Evolutionary conservation across 2,888 invertebrate species (phyloP).

Genomic region (Caenorhabditis drosophilae): DNA sequence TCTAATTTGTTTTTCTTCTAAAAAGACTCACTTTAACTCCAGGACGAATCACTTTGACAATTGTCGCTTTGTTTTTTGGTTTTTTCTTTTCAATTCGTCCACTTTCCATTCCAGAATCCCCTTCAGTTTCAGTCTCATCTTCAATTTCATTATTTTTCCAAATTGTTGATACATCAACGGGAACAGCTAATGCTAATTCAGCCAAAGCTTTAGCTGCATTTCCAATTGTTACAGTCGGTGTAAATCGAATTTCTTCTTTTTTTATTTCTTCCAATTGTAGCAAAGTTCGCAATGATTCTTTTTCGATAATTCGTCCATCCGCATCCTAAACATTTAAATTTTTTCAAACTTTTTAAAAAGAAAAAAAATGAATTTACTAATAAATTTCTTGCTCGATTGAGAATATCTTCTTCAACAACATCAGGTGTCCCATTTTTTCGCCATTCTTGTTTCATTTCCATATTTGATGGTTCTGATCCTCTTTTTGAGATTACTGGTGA

Average conservation of each 20-base stretch:
- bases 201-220: constrained; percentile 51
- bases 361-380: constrained; percentile 1
- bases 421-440: constrained; percentile 42
- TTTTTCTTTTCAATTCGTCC: neutral
- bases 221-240: constrained; percentile 46
- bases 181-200: constrained; percentile 47
- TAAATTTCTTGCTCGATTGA: constrained; percentile 24
- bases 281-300: constrained; percentile 36
- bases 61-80: constrained; percentile 18
- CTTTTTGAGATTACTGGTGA: constrained; percentile 21
- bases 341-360: neutral
- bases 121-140: constrained; percentile 8
- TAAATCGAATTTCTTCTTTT: constrained; percentile 33
- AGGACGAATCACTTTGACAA: constrained; percentile 44
- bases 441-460: constrained; percentile 35
- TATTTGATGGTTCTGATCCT: constrained; percentile 38
- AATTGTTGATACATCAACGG: constrained; percentile 37
- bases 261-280: constrained; percentile 38
- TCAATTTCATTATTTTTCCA: constrained; percentile 12
- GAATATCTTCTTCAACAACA: constrained; percentile 40
- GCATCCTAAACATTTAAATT: constrained; percentile 29
- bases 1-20: neutral
- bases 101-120: constrained; percentile 1
- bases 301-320: constrained; percentile 38
- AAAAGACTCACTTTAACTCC: constrained; percentile 12